Percentiles rank a stretch among this genome's conserved stretches.
phyloP scores from a whole-genome alignment of 2,797 vertebrate genomes.

The Sebastiscus tertius region DNA sequence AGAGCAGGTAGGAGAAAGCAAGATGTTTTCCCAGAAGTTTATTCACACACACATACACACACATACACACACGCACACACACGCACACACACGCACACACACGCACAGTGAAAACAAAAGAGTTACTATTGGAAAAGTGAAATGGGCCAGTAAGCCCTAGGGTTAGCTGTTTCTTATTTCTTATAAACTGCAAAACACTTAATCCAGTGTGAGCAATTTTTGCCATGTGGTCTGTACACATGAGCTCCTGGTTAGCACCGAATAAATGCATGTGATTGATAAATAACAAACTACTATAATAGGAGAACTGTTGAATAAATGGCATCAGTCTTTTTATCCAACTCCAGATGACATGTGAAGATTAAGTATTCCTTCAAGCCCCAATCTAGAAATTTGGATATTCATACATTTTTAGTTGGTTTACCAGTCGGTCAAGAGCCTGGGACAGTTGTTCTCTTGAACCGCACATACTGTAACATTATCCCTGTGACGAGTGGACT shows the following conservation, averaged over 20 bases:
- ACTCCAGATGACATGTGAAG: neutral
- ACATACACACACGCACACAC: neutral
- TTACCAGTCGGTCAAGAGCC: too few relatives aligned
- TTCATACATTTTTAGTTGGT: too few relatives aligned
- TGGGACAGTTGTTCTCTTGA: too few relatives aligned
- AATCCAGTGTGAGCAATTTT: constrained; percentile 28
- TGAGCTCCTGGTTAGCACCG: constrained; percentile 18
- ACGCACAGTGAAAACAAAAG: constrained; percentile 63
- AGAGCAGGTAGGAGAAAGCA: constrained; percentile 88
- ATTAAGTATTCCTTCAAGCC: too few relatives aligned
- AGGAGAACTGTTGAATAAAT: neutral
- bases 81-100: neutral
- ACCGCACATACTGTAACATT: too few relatives aligned
- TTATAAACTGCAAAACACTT: constrained; percentile 57
- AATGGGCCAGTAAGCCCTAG: constrained; percentile 44
- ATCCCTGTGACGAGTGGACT: too few relatives aligned
- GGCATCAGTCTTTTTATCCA: neutral
- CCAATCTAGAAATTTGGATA: too few relatives aligned
- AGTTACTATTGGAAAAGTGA: constrained; percentile 52
- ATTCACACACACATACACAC: neutral
- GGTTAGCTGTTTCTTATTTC: constrained; percentile 56
- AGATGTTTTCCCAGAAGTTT: neutral
- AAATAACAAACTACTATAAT: neutral
- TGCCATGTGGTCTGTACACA: constrained; percentile 38
- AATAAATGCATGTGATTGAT: constrained; percentile 36